Evolutionary conservation across 2,888 invertebrate genomes (phyloP).

Genomic region (Cancer borealis): DNA sequence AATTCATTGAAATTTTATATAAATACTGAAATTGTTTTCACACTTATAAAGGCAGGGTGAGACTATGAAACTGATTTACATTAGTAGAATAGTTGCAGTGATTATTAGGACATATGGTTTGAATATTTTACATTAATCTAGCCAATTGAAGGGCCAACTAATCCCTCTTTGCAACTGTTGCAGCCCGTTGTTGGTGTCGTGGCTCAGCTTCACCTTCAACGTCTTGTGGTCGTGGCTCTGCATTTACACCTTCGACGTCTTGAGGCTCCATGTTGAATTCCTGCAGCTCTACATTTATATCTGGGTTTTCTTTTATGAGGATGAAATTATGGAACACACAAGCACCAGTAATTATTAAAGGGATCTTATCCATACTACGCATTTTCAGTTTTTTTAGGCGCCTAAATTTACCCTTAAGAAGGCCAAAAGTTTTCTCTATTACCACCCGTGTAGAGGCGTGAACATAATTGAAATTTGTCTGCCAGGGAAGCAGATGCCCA

Average conservation of each 20-base stretch:
- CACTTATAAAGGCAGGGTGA: no score
- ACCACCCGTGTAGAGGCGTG: conserved; percentile 47
- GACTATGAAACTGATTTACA: no score
- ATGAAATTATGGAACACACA: conserved; percentile 1
- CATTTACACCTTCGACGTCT: not conserved
- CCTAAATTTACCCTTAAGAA: conserved; percentile 73
- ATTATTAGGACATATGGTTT: no score
- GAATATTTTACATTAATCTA: not conserved
- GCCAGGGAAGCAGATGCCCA: conserved; percentile 55
- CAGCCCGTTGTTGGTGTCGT: not conserved
- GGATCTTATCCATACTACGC: not conserved
- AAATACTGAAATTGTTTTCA: no score
- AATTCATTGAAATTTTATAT: no score
- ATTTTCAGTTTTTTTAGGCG: not conserved
- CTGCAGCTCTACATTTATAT: not conserved
- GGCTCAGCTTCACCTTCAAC: not conserved
- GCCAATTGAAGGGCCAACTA: not conserved
- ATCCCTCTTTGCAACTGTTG: not conserved
- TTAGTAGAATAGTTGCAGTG: no score
- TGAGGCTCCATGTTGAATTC: not conserved
- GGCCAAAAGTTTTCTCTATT: conserved; percentile 71
- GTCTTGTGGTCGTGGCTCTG: not conserved
- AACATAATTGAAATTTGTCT: conserved; percentile 63
- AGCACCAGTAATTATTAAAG: not conserved
- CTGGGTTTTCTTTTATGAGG: not conserved